Conservation (phyloP, 2,113 vertebrate genomes). For the Crotalus viridis region DNA sequence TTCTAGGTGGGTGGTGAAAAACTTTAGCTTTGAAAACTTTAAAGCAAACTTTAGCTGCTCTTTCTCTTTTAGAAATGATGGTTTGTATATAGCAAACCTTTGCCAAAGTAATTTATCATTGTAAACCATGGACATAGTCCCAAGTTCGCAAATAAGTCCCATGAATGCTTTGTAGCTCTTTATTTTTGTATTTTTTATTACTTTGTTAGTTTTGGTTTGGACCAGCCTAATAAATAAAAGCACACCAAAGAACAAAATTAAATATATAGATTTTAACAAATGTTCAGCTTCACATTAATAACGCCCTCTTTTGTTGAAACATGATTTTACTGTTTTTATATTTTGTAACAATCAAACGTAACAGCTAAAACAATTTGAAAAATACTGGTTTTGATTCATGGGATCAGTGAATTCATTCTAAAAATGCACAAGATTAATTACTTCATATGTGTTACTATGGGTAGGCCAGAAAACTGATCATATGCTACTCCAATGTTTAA, state of each 20-base stretch:
- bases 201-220: background rate
- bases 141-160: background rate
- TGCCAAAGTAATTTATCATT: background rate
- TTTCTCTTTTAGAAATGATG: background rate
- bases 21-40: background rate
- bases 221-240: background rate
- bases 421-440: background rate
- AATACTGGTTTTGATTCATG: background rate
- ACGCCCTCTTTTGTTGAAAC: conserved; percentile 10
- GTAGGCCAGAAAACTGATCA: background rate
- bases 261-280: background rate
- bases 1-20: background rate
- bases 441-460: background rate
- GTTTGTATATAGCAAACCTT: background rate
- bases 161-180: background rate
- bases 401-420: background rate
- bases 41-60: background rate
- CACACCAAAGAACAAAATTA: background rate
- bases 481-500: background rate
- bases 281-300: background rate
- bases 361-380: background rate
- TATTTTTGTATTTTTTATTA: background rate
- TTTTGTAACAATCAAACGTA: background rate
- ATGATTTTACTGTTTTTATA: background rate
- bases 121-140: background rate